phyloP scores from a whole-genome alignment of 1,140 invertebrate genomes.

The Zophobas morio region DNA sequence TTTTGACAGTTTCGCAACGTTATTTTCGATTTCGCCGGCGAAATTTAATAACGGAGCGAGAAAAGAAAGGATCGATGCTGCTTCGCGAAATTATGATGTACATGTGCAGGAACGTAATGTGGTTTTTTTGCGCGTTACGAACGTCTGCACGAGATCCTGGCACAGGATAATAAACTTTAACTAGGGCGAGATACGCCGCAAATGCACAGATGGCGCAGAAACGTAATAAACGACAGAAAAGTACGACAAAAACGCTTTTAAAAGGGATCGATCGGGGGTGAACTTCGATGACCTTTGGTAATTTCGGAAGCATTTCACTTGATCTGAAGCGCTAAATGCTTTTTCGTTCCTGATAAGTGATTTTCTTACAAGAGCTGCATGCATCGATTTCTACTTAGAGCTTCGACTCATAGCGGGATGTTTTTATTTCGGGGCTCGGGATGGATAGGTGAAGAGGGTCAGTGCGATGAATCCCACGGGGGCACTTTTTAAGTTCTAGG shows the following conservation, averaged over 20 bases:
- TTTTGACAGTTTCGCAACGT: not conserved
- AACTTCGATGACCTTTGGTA: not conserved
- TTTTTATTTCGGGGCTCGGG: too few relatives aligned
- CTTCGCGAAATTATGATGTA: not conserved
- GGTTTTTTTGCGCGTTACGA: not conserved
- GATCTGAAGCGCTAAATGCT: too few relatives aligned
- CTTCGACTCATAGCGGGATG: too few relatives aligned
- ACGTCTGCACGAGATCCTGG: not conserved
- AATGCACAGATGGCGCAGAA: constrained; percentile 1
- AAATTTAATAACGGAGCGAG: not conserved
- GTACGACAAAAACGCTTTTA: not conserved
- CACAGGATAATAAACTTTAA: not conserved
- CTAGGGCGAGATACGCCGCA: not conserved
- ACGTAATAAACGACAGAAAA: not conserved
- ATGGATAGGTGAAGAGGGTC: too few relatives aligned
- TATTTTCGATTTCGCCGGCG: not conserved
- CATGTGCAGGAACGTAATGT: not conserved
- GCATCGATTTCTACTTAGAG: too few relatives aligned
- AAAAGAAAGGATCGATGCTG: not conserved
- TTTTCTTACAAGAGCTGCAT: too few relatives aligned
- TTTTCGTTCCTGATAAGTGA: too few relatives aligned
- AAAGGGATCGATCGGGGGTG: not conserved
- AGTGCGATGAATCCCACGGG: too few relatives aligned
- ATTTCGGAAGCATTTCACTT: not conserved
- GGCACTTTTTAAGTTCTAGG: too few relatives aligned